These are phyloP conservation scores for Sinella curviseta DNA, from an alignment of 1,140 invertebrate species.

Conservation along the genomic window DNA sequence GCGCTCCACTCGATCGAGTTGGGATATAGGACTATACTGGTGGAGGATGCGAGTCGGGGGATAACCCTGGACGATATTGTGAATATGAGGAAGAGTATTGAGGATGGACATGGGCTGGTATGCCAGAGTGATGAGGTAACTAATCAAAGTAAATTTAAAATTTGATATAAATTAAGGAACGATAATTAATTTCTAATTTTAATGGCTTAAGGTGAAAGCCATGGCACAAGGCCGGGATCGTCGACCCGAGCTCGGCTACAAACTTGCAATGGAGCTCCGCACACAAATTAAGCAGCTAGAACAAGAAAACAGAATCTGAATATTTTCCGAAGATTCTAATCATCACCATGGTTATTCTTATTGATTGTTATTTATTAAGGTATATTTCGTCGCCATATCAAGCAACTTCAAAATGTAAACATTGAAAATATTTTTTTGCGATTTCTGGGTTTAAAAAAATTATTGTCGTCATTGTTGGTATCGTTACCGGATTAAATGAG, in stretches of 20 bases:
- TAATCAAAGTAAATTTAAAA: neutral
- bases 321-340: too few species aligned
- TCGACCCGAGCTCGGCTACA: constrained; percentile 80
- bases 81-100: constrained; percentile 73
- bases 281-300: constrained; percentile 50
- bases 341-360: too few species aligned
- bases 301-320: constrained; percentile 11
- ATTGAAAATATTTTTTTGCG: too few species aligned
- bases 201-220: constrained; percentile 72
- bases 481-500: too few species aligned
- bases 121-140: constrained; percentile 65
- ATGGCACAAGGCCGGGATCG: constrained; percentile 85
- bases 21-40: constrained; percentile 83
- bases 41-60: constrained; percentile 88
- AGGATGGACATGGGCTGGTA: constrained; percentile 73
- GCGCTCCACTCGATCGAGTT: constrained; percentile 81
- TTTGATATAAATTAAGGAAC: neutral
- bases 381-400: too few species aligned
- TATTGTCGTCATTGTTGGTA: too few species aligned
- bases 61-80: constrained; percentile 82
- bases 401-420: too few species aligned
- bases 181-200: neutral
- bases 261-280: constrained; percentile 79
- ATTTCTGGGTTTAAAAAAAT: too few species aligned
- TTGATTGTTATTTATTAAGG: too few species aligned